A percentile compares a stretch with the other conserved stretches of the same genome.
phyloP scores from a whole-genome alignment of 2,888 invertebrate genomes.

The Rhorus exstirpatorius region DNA sequence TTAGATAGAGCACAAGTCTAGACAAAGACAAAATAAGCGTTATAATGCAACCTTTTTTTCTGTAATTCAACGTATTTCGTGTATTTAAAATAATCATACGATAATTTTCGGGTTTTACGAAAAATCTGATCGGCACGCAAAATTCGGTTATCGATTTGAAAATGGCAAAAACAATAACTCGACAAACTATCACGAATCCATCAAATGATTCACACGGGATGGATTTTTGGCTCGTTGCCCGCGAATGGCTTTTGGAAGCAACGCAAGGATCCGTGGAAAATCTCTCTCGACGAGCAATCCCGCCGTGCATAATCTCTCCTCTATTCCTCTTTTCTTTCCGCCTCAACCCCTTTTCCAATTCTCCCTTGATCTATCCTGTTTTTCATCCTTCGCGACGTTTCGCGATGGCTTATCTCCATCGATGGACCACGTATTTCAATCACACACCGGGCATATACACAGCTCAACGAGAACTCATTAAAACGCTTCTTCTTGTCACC shows the following conservation, averaged over 20 bases:
- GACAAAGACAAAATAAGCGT: no score
- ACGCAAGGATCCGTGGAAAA: not conserved
- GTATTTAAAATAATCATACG: no score
- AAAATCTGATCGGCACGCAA: no score
- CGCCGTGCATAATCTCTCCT: constrained; percentile 21
- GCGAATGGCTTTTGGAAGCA: not conserved
- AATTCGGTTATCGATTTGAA: no score
- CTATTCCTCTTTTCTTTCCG: constrained; percentile 6
- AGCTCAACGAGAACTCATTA: constrained; percentile 5
- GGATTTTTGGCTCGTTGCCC: constrained; percentile 15
- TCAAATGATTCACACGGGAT: constrained; percentile 4
- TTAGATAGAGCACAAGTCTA: no score
- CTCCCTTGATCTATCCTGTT: not conserved
- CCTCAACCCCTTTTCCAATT: constrained; percentile 11
- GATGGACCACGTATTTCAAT: constrained; percentile 18
- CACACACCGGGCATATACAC: not conserved
- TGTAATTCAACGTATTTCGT: no score
- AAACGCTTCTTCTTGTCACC: not conserved
- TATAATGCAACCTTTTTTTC: no score
- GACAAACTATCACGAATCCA: no score
- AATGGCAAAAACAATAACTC: no score
- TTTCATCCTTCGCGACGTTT: not conserved
- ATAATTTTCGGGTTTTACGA: no score
- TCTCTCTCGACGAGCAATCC: constrained; percentile 4
- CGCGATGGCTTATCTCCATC: constrained; percentile 5